Evolutionary conservation across 1,140 invertebrate species (phyloP), one percentile per base, ranked within the genome.

Genomic region (Heliconius congener): DNA sequence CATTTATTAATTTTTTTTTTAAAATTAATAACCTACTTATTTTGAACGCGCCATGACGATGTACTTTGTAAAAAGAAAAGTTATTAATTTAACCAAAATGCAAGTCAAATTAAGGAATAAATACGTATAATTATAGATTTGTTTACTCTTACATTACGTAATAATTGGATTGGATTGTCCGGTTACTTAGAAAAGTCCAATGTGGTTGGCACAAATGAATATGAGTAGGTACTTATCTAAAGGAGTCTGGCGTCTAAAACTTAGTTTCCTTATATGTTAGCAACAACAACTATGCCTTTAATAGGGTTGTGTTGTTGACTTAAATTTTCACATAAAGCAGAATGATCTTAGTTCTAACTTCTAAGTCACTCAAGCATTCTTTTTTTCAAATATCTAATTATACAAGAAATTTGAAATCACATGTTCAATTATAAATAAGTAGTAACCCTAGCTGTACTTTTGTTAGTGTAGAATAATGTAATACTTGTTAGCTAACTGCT

Each of bases 401-500:
- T 55, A 55, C 8, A 19, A 23, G 9, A 23, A 57, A 66, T 16
- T 66, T 66, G 3, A 13, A 66, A 13, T 30, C 3, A 13, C n/a
- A 66, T 27, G 60, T 30, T 66, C n/a, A 66, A 5, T 13, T 66
- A 5, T 30, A 30, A 66, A 8, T 57, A 27, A 27, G 55, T 66
- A 23, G 18, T 66, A 30, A 66, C 55, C 74, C 42, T 71, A 46
- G 16, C n/a, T 3, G 8, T 16, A 76, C 16, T 19, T 52, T 18
- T 52, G 50, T 5, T 66, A 42, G 55, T 42, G 66, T 76, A 3
- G 39, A 70, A 76, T 70, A 70, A 19, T 76, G 34, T 76, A 50
- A 76, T 76, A 71, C 18, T 52, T 71, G 66, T 77, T 77, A 77
- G 37, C 34, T 76, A 37, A 34, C 70, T 71, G 46, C 50, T 71